These are phyloP conservation scores for Acronicta alni DNA, from an alignment of 2,888 invertebrate genomes.

Conservation along the genomic window DNA sequence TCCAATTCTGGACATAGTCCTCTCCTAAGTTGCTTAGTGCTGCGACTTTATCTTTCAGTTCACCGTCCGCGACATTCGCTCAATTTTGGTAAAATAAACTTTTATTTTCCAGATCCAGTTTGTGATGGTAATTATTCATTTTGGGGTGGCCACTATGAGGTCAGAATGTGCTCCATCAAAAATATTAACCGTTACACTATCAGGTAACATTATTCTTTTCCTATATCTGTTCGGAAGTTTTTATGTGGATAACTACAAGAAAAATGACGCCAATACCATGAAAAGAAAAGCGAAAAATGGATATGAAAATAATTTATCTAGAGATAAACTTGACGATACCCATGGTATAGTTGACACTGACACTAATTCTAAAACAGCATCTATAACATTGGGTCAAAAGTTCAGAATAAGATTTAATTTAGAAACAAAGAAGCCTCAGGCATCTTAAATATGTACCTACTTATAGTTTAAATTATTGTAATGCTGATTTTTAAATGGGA, in stretches of 20 bases:
- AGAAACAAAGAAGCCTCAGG: slow-evolving; percentile 15
- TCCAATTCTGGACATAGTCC: no score
- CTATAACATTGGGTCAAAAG: slow-evolving; percentile 29
- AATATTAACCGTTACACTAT: slow-evolving; percentile 45
- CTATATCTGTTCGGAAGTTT: slow-evolving; percentile 65
- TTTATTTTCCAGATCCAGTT: slow-evolving; percentile 67
- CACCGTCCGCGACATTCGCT: neutral
- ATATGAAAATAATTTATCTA: neutral
- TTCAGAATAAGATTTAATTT: slow-evolving; percentile 40
- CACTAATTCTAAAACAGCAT: slow-evolving; percentile 17
- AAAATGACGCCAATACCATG: neutral
- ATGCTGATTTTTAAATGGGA: neutral
- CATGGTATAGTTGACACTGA: neutral
- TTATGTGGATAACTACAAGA: slow-evolving; percentile 60
- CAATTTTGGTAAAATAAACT: neutral
- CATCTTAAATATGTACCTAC: no score
- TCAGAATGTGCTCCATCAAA: slow-evolving; percentile 65
- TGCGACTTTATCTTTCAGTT: neutral
- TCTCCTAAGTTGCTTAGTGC: no score
- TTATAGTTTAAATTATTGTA: no score
- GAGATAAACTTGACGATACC: neutral
- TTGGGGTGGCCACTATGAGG: slow-evolving; percentile 28
- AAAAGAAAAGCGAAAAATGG: neutral
- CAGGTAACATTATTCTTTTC: slow-evolving; percentile 56
- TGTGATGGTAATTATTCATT: slow-evolving; percentile 55